These are phyloP conservation scores for Pristionchus pacificus DNA, from an alignment of 1,140 invertebrate species.

Conservation along the genomic window DNA sequence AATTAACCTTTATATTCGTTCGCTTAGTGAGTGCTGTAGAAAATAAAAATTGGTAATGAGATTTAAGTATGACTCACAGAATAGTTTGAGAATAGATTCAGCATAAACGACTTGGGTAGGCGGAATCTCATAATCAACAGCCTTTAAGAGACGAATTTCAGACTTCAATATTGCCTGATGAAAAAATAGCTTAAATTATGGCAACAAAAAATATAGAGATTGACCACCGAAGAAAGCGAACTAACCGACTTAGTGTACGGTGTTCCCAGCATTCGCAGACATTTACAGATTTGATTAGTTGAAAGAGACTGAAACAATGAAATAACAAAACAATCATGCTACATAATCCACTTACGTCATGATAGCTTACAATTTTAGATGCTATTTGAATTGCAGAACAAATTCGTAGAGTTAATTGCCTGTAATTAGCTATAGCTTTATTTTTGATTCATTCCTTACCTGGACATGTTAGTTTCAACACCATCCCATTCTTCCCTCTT, in stretches of 20 bases:
- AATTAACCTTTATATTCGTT: background rate
- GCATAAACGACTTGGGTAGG: background rate
- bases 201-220: background rate
- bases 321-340: background rate
- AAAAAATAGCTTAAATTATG: too few relatives aligned
- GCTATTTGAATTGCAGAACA: background rate
- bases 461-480: background rate
- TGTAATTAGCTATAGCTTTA: background rate
- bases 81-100: background rate
- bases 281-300: background rate
- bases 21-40: background rate
- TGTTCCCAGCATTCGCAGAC: background rate
- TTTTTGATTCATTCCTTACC: background rate
- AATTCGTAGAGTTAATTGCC: background rate
- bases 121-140: background rate
- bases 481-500: background rate
- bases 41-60: background rate
- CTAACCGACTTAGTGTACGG: background rate
- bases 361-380: background rate
- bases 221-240: background rate
- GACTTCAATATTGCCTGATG: constrained; percentile 2
- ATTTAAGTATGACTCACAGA: background rate
- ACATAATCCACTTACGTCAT: background rate
- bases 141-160: constrained; percentile 1
- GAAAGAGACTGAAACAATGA: background rate